phyloP scores from a whole-genome alignment of 2,113 vertebrate genomes.

The Calidris pygmaea region DNA sequence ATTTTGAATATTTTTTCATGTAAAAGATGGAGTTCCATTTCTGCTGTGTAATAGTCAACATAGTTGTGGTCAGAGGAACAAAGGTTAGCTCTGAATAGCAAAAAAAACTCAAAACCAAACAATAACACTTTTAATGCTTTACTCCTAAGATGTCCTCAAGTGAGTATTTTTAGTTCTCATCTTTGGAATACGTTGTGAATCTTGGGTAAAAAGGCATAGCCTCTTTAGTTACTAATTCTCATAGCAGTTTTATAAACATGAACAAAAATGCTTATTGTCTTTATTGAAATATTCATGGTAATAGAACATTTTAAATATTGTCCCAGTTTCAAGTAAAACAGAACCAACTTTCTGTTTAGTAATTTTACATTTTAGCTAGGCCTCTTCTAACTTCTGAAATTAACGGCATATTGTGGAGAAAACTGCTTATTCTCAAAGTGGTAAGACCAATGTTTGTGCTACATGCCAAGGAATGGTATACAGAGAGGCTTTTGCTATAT shows the following conservation, averaged over 20 bases:
- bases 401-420: too few relatives aligned
- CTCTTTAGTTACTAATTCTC: neutral
- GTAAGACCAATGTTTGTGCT: too few relatives aligned
- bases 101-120: neutral
- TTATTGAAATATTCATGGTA: neutral
- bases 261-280: neutral
- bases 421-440: too few relatives aligned
- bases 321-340: too few relatives aligned
- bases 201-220: neutral
- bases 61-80: neutral
- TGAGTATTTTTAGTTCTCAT: neutral
- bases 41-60: neutral
- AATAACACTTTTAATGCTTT: neutral
- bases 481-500: too few relatives aligned
- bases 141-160: neutral
- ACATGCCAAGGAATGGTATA: too few relatives aligned
- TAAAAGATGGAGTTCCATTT: neutral
- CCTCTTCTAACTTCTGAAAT: too few relatives aligned
- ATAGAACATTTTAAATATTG: neutral
- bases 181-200: neutral
- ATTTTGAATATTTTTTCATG: neutral
- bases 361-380: too few relatives aligned
- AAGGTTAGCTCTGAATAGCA: neutral
- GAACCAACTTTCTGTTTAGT: too few relatives aligned
- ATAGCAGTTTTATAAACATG: neutral